These are phyloP conservation scores for Pardosa pseudoannulata DNA, from an alignment of 2,888 invertebrate genomes.

Conservation along the genomic window DNA sequence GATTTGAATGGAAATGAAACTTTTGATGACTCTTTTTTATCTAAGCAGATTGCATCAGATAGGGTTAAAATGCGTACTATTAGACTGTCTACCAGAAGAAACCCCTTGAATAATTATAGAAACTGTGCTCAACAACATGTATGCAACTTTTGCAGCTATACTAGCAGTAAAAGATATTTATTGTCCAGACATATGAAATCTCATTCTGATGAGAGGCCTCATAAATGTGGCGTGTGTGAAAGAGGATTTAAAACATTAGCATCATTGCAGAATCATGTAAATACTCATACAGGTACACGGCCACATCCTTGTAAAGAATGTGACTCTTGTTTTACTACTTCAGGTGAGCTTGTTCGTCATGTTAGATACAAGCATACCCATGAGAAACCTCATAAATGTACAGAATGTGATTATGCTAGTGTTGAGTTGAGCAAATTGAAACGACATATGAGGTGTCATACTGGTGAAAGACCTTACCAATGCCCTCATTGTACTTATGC, in stretches of 20 bases:
- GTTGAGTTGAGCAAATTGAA: conserved; percentile 97
- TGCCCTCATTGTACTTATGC: conserved; percentile 98
- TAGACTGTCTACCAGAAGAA: conserved; percentile 82
- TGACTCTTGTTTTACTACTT: conserved; percentile 90
- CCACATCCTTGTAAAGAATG: conserved; percentile 93
- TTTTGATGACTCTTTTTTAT: conserved; percentile 79
- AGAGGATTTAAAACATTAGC: conserved; percentile 95
- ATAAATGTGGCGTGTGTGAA: conserved; percentile 94
- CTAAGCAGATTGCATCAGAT: conserved; percentile 78
- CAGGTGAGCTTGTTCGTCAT: conserved; percentile 85
- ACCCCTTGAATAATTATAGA: conserved; percentile 79
- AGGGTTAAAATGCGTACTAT: conserved; percentile 77
- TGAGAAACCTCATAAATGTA: conserved; percentile 98
- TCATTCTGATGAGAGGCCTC: conserved; percentile 95
- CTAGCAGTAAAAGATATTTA: conserved; percentile 92
- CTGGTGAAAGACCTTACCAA: conserved; percentile 92
- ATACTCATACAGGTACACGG: conserved; percentile 96
- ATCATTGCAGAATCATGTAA: conserved; percentile 95
- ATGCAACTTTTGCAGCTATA: conserved; percentile 94
- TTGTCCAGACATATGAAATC: conserved; percentile 95
- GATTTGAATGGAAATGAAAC: conserved; percentile 83
- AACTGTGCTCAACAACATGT: conserved; percentile 83
- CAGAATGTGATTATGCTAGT: conserved; percentile 96
- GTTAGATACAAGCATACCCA: conserved; percentile 96
- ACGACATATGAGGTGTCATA: conserved; percentile 94